A percentile compares a stretch with the other conserved stretches of the same genome.
Conservation (phyloP, 2,797 vertebrate genomes). For the Sylvilagus floridanus region DNA sequence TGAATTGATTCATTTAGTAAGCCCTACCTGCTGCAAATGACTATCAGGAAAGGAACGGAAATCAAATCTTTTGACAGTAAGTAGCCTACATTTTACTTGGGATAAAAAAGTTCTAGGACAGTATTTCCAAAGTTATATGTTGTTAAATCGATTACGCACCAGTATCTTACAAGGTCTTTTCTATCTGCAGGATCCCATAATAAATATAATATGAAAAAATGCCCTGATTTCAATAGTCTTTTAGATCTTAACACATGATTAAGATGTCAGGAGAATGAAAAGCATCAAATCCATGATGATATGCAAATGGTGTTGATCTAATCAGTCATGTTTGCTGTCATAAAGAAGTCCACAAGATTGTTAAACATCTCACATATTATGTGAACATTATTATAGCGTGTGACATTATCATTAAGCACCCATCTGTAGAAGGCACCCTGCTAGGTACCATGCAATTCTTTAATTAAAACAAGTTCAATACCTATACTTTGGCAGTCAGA, state of each 20-base stretch:
- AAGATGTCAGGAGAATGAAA: conserved; percentile 65
- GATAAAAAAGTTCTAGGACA: background rate
- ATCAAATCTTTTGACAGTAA: conserved; percentile 6
- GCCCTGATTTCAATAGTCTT: conserved; percentile 47
- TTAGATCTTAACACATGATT: conserved; percentile 64
- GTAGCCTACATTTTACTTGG: background rate
- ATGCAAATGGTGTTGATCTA: conserved; percentile 71
- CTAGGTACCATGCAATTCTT: conserved; percentile 13
- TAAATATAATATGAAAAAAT: conserved; percentile 1
- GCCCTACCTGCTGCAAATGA: background rate
- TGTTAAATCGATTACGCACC: background rate
- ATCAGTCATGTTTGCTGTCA: conserved; percentile 78
- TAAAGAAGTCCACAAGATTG: conserved; percentile 68
- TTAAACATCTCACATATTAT: conserved; percentile 66
- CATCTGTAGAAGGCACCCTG: conserved; percentile 8
- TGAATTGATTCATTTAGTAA: conserved; percentile 46
- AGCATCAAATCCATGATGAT: conserved; percentile 56
- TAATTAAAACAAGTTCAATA: conserved; percentile 62
- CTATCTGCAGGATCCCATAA: conserved; percentile 19
- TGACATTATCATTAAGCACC: conserved; percentile 57
- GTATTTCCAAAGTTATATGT: conserved; percentile 16
- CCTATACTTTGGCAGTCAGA: conserved; percentile 43
- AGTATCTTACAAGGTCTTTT: conserved; percentile 37
- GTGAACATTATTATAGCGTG: conserved; percentile 39
- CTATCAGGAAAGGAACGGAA: conserved; percentile 7